phyloP scores from a whole-genome alignment of 2,113 vertebrate genomes.

The Odontophorus gujanensis region DNA sequence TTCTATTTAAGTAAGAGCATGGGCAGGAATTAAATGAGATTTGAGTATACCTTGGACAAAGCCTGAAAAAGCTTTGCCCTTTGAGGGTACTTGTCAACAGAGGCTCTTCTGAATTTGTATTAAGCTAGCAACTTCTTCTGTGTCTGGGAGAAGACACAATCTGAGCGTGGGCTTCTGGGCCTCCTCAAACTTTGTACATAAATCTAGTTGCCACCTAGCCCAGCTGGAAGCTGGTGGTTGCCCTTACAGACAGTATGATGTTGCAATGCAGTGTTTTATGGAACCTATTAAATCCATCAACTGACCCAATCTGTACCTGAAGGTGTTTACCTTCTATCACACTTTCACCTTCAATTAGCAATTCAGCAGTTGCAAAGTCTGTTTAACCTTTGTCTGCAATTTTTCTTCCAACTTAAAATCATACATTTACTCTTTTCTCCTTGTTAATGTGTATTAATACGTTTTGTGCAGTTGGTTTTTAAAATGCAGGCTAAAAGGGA shows the following conservation, averaged over 20 bases:
- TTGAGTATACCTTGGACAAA: not conserved
- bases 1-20: not conserved
- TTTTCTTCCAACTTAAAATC: not conserved
- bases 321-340: constrained; percentile 18
- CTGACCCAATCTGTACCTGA: not conserved
- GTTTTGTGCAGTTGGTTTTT: not conserved
- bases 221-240: not conserved
- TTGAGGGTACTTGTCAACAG: not conserved
- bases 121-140: not conserved
- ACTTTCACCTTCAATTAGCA: not conserved
- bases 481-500: not conserved
- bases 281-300: constrained; percentile 8
- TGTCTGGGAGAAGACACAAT: not conserved
- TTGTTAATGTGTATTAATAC: not conserved
- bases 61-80: not conserved
- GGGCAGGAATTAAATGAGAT: not conserved
- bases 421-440: not conserved
- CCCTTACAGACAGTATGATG: constrained; percentile 8
- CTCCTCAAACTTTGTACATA: not conserved
- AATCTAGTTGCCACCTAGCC: not conserved
- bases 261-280: constrained; percentile 22
- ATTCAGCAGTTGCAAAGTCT: not conserved
- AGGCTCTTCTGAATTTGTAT: not conserved
- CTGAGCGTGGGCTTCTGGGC: not conserved
- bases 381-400: not conserved